Base-by-base conservation (phyloP, 2,797 vertebrate species). In the Aeoliscus strigatus region DNA sequence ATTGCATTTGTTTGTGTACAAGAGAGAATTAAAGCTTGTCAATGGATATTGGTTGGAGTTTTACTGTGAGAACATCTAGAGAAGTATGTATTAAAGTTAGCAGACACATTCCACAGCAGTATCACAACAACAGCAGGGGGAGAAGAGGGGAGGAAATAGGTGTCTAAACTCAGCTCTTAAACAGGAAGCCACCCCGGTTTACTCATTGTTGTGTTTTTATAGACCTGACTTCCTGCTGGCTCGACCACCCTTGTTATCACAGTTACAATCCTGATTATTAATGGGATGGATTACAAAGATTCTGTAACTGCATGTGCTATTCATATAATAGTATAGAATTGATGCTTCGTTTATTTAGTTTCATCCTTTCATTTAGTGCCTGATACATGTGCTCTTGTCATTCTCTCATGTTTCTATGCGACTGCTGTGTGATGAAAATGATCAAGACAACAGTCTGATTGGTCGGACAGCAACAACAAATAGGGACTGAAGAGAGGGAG, bases 181-280 rank as follows among this genome's bases (percentile, higher is more conserved):
- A 89, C 86, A 89, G 87, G 87, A 89, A 90, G 81, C 76, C 71
- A 66, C 75, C 68, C 66, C 48, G 60, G 68, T 77, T 80, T 75
- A 81, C 64, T 79, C 68, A 80, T 82, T 87, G 83, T 85, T 84
- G 67, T 79, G 69, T 79, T 83, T 87, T 86, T 86, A 83, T 85
- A 84, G 77, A 79, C 56, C 65, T 35, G 18, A 70, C 80, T 86
- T 86, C 85, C 83, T 82, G 81, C 65, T 38, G 23, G 65, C 51
- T 51, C 24, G 46, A 34, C 59, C 9, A n/a, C 57, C 74, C 56
- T 43, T 2, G 49, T 87, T 70, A 52, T 85, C 60, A 75, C 49
- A 58, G 82, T 50, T 65, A 79, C 78, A 10, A 15, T 42, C 55
- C 68, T 26, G 47, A 49, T 67, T 82, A 55, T 79, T 78, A 79